Conservation (phyloP, 2,888 invertebrate species). For the Volucella zonaria region DNA sequence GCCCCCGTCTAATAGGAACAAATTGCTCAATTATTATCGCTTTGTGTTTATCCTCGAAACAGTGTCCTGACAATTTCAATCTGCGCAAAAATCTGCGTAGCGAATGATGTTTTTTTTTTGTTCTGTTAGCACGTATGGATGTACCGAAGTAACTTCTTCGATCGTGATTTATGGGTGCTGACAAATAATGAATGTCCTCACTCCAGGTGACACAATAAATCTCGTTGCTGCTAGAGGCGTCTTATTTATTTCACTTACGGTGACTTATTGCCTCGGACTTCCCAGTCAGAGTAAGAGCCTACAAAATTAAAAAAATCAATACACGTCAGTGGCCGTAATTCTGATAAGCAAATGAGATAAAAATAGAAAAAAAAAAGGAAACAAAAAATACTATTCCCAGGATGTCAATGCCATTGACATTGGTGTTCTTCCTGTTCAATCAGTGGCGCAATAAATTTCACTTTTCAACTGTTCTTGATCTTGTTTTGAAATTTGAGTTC, state of each 20-base stretch:
- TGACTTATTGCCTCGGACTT: slow-evolving; percentile 63
- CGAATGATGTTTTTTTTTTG: slow-evolving; percentile 40
- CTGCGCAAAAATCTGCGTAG: slow-evolving; percentile 68
- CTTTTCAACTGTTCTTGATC: slow-evolving; percentile 59
- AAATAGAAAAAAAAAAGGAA: slow-evolving; percentile 15
- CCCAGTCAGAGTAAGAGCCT: slow-evolving; percentile 11
- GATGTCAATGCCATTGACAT: slow-evolving; percentile 14
- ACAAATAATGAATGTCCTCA: slow-evolving; percentile 68
- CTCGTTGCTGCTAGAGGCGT: slow-evolving; percentile 57
- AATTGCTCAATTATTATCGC: slow-evolving; percentile 73
- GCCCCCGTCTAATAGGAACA: slow-evolving; percentile 65
- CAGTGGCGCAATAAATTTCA: slow-evolving; percentile 73
- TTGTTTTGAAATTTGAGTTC: slow-evolving; percentile 70
- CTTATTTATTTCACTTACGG: slow-evolving; percentile 72
- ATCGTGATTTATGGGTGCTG: slow-evolving; percentile 59
- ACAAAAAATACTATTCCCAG: slow-evolving; percentile 34
- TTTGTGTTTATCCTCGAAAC: slow-evolving; percentile 61
- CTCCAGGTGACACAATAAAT: slow-evolving; percentile 72
- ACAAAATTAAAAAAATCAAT: slow-evolving; percentile 31
- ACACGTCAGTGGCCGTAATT: slow-evolving; percentile 15
- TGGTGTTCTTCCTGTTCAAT: slow-evolving; percentile 67
- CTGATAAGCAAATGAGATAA: slow-evolving; percentile 63
- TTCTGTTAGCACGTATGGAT: slow-evolving; percentile 14
- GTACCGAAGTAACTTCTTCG: slow-evolving; percentile 31
- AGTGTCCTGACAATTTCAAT: slow-evolving; percentile 42